Conservation (phyloP, 2,113 vertebrate species). For the Proteles cristata region DNA sequence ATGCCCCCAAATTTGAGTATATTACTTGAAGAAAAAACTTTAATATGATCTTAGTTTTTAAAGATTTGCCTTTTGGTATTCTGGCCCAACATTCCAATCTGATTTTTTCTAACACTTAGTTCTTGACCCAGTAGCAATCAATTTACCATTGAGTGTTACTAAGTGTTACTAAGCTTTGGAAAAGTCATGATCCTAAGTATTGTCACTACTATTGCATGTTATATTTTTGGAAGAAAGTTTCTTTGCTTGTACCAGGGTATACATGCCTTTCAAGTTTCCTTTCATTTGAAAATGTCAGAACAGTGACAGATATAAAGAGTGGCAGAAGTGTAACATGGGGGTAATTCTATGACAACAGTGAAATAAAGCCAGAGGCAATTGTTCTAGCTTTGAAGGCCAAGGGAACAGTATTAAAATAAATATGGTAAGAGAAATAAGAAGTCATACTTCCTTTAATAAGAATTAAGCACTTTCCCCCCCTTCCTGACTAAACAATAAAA, state of each 20-base stretch:
- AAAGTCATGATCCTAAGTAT: neutral
- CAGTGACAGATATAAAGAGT: conserved; percentile 9
- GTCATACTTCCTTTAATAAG: neutral
- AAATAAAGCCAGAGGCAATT: conserved; percentile 7
- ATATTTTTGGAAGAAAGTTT: neutral
- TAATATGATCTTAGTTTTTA: neutral
- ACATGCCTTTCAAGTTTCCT: conserved; percentile 23
- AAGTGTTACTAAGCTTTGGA: neutral
- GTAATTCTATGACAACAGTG: conserved; percentile 16
- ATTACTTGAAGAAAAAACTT: neutral
- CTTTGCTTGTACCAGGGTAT: neutral
- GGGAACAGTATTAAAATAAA: conserved; percentile 43
- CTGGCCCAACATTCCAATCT: neutral
- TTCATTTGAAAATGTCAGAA: conserved; percentile 47
- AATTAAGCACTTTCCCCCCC: neutral
- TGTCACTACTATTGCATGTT: neutral
- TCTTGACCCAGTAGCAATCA: neutral
- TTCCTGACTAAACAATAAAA: conserved; percentile 53
- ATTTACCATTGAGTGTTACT: neutral
- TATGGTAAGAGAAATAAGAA: conserved; percentile 4
- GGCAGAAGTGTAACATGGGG: neutral
- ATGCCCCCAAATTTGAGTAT: neutral
- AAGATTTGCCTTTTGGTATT: neutral
- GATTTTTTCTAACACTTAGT: neutral
- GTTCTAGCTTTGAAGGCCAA: neutral